Base-by-base conservation (phyloP, 64 coral and sea anemone species). In the Actinia tenebrosa region DNA sequence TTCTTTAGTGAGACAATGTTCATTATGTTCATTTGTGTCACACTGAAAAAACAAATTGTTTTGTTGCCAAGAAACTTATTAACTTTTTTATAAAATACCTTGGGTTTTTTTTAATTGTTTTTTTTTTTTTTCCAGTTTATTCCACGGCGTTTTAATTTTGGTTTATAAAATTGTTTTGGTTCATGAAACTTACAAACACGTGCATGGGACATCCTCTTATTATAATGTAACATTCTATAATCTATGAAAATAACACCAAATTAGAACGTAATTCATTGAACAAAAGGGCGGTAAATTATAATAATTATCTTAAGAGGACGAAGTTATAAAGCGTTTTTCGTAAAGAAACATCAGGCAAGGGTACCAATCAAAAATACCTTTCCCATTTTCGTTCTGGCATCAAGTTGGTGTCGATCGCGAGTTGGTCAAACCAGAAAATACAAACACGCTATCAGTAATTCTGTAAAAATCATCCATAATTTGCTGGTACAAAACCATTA, bases 251-350 rank as follows among this genome's bases (percentile, higher is more conserved):
- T 75, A 75, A 13, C n/a, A 75, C 23, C 37, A 53, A 81, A 81
- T 53, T 81, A 81, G 7, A 81, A 52, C 27, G 16, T 50, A 45
- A 10, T 53, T 81, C 43, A 50, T 50, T 53, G 5, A 19, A 81
- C 44, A 50, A 22, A 81, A 81, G 27, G 22, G 50, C 46, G 44
- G 50, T 81, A 81, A 53, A 81, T 81, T 81, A 81, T 53, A n/a
- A 81, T 81, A 81, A 81, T 81, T 81, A 53, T 22, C 17, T 53
- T 8, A 5, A 50, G 16, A 43, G 11, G 25, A 75, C 69, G 69
- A 0, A 26, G 69, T 75, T 37, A 37, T 37, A 37, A 37, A 37
- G 30, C 30, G 30, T 75, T 75, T 75, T 13, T 43, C 5, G 7
- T 5, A 25, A 42, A 42, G 25, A 75, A 75, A 14, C 19, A 6